Evolutionary conservation across 2,888 invertebrate species (phyloP).

Genomic region (Stramonita haemastoma): DNA sequence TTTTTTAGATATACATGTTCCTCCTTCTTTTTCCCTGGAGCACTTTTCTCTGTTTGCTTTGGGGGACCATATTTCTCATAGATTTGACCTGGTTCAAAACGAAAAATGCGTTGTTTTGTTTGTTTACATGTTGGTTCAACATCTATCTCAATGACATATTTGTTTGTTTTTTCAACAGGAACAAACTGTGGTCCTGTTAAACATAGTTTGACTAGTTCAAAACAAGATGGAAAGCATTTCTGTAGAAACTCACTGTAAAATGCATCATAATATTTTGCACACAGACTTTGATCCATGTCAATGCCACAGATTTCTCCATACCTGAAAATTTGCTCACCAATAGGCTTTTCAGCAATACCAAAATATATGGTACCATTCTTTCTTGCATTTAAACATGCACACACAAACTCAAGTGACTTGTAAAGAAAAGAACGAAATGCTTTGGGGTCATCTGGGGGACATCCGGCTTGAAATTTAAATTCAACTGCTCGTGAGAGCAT

Average conservation of each 20-base stretch:
- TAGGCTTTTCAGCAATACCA: neutral
- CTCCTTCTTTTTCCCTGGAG: neutral
- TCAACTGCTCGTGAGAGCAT: conserved; percentile 3
- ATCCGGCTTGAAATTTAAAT: conserved; percentile 1
- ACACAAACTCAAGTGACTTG: conserved; percentile 27
- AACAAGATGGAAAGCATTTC: neutral
- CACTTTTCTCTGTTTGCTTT: neutral
- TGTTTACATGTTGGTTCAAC: neutral
- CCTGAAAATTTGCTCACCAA: neutral
- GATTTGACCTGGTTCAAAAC: neutral
- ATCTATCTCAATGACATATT: conserved; percentile 16
- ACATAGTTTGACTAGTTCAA: conserved; percentile 5
- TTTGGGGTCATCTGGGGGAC: neutral
- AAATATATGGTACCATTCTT: conserved; percentile 29
- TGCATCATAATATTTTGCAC: conserved; percentile 5
- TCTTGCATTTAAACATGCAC: conserved; percentile 16
- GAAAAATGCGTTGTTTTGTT: neutral
- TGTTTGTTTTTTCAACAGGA: neutral
- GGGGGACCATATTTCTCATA: conserved; percentile 16
- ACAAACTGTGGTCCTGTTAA: neutral
- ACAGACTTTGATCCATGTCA: conserved; percentile 13
- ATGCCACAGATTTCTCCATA: conserved; percentile 20
- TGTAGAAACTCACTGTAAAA: conserved; percentile 8
- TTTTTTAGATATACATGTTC: conserved; percentile 8
- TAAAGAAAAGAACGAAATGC: conserved; percentile 10